Evolutionary conservation across 2,888 invertebrate genomes (phyloP), one percentile per base, ranked within the genome.

Genomic region (Scaptomyza reducta): DNA sequence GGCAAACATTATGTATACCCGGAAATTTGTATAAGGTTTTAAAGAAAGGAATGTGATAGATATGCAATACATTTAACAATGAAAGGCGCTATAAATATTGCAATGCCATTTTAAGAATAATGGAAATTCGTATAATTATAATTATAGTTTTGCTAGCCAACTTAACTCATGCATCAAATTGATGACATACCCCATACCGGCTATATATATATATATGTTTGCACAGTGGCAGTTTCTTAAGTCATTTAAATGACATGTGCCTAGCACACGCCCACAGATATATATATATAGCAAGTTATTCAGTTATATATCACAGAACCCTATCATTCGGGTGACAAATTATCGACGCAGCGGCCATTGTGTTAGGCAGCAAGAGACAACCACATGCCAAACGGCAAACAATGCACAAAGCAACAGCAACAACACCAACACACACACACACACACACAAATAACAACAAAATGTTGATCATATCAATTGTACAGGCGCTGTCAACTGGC

Each of bases 391-490:
- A 77, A 70, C 31, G 40, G 64, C 65, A 82, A 77, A 84, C 84
- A 84, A 83, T 83, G 84, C 82, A 79, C 62, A 64, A n/a, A n/a
- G n/a, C 67, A 57, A 54, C 50, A 59, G 16, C 35, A 55, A 27
- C 11, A 35, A 14, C 18, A 47, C 7, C 29, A 31, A 46, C 14
- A 22, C 22, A 31, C 27, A 31, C 27, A 27, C 25, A 27, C 27
- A 27, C 0, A 18, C 6, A 44, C 42, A 42, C 11, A 38, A 53
- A 46, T 16, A 42, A 53, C 16, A 35, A 53, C 55, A 69, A 60
- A 58, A 74, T 85, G 85, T 84, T 85, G 85, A 85, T 84, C 75
- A 69, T 83, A 85, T 84, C 83, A 83, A 85, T 85, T 84, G 60
- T 77, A 81, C 57, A 75, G 77, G 61, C 66, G 60, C 58, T 83